These are phyloP conservation scores for Alcis repandata DNA, from an alignment of 2,888 invertebrate species.

Conservation along the genomic window DNA sequence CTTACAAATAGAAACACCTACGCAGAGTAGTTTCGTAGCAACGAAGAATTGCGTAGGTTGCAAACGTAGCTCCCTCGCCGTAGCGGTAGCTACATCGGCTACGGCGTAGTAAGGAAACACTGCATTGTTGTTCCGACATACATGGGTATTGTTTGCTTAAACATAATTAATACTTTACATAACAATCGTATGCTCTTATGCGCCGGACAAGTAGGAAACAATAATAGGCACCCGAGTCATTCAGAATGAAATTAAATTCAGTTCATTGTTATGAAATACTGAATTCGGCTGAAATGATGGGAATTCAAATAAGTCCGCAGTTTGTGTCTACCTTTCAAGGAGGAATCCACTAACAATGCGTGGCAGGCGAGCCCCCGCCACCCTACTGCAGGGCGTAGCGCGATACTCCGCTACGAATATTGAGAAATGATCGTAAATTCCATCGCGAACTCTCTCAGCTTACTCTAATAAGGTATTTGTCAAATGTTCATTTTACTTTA, in stretches of 20 bases:
- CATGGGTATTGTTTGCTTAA: conserved; percentile 20
- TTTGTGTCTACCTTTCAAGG: conserved; percentile 70
- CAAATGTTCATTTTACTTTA: conserved; percentile 22
- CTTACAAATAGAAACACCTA: conserved; percentile 41
- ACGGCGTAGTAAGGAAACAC: conserved; percentile 39
- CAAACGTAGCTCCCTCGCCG: conserved; percentile 9
- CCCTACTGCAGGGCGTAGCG: conserved; percentile 42
- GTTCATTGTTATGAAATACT: conserved; percentile 69
- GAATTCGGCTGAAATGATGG: conserved; percentile 66
- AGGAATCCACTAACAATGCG: conserved; percentile 76
- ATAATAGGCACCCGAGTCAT: conserved; percentile 17
- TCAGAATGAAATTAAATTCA: conserved; percentile 61
- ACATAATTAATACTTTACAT: conserved; percentile 17
- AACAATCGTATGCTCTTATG: neutral
- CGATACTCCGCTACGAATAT: conserved; percentile 77
- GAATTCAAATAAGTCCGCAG: conserved; percentile 80
- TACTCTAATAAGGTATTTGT: conserved; percentile 63
- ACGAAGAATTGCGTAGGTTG: conserved; percentile 40
- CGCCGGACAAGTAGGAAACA: conserved; percentile 10
- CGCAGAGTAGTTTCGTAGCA: conserved; percentile 40
- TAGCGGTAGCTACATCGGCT: conserved; percentile 29
- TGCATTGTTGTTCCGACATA: conserved; percentile 16
- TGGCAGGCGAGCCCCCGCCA: conserved; percentile 50
- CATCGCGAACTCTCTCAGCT: conserved; percentile 58
- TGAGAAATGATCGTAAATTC: conserved; percentile 79